Percentiles rank a stretch among this genome's conserved stretches.
Evolutionary conservation across 2,113 vertebrate species (phyloP).

Genomic region (Oreotrochilus melanogaster): DNA sequence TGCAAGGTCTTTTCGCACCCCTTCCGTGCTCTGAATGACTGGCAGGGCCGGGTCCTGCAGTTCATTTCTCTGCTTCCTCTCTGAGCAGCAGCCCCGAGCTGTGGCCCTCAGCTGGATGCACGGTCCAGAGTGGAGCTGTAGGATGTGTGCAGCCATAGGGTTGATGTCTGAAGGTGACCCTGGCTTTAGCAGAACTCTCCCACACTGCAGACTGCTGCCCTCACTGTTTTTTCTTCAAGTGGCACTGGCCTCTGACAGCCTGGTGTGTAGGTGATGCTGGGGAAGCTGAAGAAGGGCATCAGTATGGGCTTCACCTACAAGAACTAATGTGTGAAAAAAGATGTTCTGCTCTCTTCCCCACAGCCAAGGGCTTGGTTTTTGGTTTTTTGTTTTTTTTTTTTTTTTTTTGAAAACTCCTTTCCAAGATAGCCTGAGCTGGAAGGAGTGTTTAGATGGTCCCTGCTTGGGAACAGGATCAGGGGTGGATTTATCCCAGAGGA

Average conservation of each 20-base stretch:
- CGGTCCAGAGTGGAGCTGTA: neutral
- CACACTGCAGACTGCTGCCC: neutral
- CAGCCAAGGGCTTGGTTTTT: neutral
- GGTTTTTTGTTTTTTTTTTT: no score
- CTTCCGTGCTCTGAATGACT: rapidly evolving
- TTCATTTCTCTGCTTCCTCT: neutral
- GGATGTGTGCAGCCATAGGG: neutral
- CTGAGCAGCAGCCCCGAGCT: rapidly evolving
- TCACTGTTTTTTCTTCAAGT: neutral
- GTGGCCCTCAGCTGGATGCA: neutral
- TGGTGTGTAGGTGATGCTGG: neutral
- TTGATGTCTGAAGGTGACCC: neutral
- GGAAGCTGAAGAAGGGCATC: neutral
- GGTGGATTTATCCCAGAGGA: neutral
- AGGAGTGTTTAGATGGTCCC: neutral
- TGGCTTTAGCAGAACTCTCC: neutral
- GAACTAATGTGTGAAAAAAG: neutral
- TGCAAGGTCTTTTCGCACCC: neutral
- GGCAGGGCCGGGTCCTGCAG: rapidly evolving
- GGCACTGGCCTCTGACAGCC: neutral
- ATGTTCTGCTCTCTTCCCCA: neutral
- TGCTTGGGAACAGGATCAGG: neutral
- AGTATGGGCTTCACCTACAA: neutral
- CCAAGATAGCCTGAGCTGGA: neutral
- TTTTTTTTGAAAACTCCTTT: neutral